Percentiles rank a stretch among this genome's conserved stretches.
These are phyloP conservation scores for Bungarus multicinctus DNA, from an alignment of 2,113 vertebrate genomes.

Conservation along the genomic window DNA sequence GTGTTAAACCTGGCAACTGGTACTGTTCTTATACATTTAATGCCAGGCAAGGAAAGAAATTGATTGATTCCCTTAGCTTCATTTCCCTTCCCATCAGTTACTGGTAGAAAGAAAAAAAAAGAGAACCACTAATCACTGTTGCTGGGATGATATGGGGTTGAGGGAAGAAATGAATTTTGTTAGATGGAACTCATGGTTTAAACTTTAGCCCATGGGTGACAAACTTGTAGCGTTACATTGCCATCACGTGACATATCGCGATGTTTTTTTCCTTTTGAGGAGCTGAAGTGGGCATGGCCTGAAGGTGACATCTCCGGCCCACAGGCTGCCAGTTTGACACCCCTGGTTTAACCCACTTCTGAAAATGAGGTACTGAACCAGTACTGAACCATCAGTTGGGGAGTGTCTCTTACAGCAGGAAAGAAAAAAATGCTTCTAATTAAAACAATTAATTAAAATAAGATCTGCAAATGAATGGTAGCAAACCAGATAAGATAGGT, in stretches of 20 bases:
- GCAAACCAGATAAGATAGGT: neutral
- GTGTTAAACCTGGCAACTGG: neutral
- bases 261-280: no score
- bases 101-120: neutral
- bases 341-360: neutral
- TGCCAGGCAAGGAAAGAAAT: neutral
- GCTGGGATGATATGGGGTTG: neutral
- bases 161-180: neutral
- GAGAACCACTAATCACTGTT: neutral
- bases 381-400: neutral
- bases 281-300: no score
- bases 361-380: neutral
- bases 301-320: fast-evolving
- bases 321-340: no score
- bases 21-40: neutral
- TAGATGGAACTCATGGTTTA: neutral
- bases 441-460: neutral
- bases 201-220: neutral
- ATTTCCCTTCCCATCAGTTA: neutral
- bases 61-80: neutral
- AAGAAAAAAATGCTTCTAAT: neutral
- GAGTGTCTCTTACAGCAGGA: neutral
- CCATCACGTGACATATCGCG: no score
- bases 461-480: neutral
- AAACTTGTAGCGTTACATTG: no score